These are phyloP conservation scores for Apaloderma vittatum DNA, from an alignment of 2,113 vertebrate genomes.

Conservation along the genomic window DNA sequence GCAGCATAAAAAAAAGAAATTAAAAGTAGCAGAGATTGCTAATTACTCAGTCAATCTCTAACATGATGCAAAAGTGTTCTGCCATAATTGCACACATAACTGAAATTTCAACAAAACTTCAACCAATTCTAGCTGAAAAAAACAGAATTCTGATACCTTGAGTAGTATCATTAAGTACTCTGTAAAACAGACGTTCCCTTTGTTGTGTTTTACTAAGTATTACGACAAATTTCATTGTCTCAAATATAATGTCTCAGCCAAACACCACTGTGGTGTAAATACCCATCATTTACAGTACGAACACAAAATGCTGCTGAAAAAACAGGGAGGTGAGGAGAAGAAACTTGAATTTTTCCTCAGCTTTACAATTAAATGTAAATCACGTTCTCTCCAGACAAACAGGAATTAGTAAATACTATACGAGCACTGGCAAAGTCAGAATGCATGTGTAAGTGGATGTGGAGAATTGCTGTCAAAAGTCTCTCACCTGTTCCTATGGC, in stretches of 20 bases:
- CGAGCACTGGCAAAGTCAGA: neutral
- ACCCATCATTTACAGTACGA: neutral
- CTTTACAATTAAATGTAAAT: neutral
- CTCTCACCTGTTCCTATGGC: neutral
- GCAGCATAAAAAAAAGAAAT: neutral
- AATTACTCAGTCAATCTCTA: neutral
- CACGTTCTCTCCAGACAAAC: neutral
- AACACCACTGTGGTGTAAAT: neutral
- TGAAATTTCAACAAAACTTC: neutral
- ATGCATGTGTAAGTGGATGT: accelerated
- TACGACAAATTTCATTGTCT: neutral
- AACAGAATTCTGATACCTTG: neutral
- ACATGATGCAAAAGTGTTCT: neutral
- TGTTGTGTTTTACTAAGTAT: neutral
- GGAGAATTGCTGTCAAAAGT: neutral
- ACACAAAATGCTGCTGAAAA: neutral
- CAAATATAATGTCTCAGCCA: neutral
- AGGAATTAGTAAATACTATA: neutral
- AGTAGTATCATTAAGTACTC: neutral
- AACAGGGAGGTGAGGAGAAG: neutral
- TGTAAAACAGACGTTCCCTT: neutral
- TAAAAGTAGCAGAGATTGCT: neutral
- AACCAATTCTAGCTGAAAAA: neutral
- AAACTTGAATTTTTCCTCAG: neutral
- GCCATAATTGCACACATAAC: neutral